These are phyloP conservation scores for Trachelus troglodyta DNA, from an alignment of 2,888 invertebrate genomes.

Conservation along the genomic window DNA sequence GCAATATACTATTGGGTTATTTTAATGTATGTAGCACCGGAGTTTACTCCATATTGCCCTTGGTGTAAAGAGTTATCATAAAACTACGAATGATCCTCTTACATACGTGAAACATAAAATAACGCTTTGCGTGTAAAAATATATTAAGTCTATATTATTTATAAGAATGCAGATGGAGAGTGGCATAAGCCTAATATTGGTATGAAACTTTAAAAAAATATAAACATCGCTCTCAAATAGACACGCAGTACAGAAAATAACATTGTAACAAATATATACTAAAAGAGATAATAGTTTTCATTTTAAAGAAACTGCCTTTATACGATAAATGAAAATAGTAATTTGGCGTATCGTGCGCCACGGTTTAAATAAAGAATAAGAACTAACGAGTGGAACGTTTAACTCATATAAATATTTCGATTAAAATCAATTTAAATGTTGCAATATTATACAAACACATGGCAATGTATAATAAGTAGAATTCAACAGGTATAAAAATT, in stretches of 20 bases:
- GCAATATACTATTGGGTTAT: not conserved
- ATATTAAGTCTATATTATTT: constrained; percentile 2
- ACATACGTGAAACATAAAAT: not conserved
- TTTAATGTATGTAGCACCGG: not conserved
- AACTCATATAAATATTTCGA: not conserved
- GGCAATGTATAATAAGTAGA: not conserved
- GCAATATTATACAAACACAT: not conserved
- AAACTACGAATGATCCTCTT: not conserved
- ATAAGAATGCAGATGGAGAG: not conserved
- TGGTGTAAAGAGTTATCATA: not conserved
- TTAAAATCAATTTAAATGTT: not conserved
- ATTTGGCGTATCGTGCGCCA: not conserved
- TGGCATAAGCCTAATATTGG: not conserved
- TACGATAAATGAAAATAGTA: not conserved
- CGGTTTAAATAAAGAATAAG: not conserved
- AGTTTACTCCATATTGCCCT: not conserved
- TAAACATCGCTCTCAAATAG: not conserved
- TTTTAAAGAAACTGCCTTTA: not conserved
- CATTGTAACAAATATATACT: no score
- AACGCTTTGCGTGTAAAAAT: not conserved
- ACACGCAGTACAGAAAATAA: not conserved
- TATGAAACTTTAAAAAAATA: not conserved
- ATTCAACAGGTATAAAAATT: not conserved
- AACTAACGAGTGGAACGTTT: not conserved
- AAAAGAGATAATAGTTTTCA: not conserved